These are phyloP conservation scores for Callithrix jacchus DNA, from an alignment of 2,113 vertebrate species.

Conservation along the genomic window DNA sequence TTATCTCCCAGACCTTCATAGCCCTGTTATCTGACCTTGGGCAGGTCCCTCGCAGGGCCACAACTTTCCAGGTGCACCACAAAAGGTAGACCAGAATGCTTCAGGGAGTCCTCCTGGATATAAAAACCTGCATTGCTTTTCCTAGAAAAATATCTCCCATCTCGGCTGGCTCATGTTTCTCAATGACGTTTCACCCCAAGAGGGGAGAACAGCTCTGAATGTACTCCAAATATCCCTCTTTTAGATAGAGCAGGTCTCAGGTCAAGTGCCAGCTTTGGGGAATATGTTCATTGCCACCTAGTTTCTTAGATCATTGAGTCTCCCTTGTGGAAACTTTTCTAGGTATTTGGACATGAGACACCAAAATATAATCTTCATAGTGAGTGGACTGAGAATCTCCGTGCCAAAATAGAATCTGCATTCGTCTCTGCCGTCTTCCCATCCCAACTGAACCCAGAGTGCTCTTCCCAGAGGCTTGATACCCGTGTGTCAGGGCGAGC, in stretches of 20 bases:
- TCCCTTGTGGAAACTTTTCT: not conserved
- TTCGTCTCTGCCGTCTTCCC: not conserved
- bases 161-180: not conserved
- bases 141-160: not conserved
- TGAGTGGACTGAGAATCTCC: not conserved
- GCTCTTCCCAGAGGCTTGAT: slow-evolving; percentile 46
- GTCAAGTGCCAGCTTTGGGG: not conserved
- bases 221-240: not conserved
- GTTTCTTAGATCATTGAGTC: not conserved
- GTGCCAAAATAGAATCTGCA: not conserved
- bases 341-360: not conserved
- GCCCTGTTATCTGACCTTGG: not conserved
- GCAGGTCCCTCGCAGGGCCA: not conserved
- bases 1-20: not conserved
- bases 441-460: not conserved
- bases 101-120: not conserved
- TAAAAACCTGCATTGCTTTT: not conserved
- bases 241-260: not conserved
- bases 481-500: slow-evolving; percentile 92
- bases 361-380: not conserved
- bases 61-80: not conserved
- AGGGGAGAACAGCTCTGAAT: not conserved
- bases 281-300: not conserved
- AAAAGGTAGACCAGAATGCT: not conserved
- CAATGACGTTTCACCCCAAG: not conserved